These are phyloP conservation scores for Leptopilina myrica DNA, from an alignment of 2,888 invertebrate species.

Conservation along the genomic window DNA sequence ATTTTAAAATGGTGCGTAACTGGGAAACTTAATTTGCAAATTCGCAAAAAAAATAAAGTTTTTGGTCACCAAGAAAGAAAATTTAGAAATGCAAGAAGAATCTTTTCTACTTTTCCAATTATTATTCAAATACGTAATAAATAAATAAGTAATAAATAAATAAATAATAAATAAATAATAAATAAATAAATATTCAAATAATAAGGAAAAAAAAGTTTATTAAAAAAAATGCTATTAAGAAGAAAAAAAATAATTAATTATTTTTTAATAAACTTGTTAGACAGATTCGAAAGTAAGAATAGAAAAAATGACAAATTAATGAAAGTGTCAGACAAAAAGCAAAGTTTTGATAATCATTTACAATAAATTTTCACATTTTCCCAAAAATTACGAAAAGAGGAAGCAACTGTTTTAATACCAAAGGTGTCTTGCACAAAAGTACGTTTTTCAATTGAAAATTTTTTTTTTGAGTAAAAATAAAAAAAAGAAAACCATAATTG, in stretches of 20 bases:
- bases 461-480: no score
- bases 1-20: no score
- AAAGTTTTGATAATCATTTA: not conserved
- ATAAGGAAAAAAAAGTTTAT: no score
- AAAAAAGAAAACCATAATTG: no score
- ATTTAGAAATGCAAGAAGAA: not conserved
- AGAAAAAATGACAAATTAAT: not conserved
- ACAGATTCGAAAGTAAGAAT: constrained; percentile 15
- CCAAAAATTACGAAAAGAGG: constrained; percentile 6
- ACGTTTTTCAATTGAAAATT: not conserved
- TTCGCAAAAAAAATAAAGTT: not conserved
- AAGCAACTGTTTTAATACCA: constrained; percentile 30
- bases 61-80: constrained; percentile 8
- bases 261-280: no score
- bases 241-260: no score
- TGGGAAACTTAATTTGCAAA: no score
- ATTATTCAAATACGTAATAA: no score
- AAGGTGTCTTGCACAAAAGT: constrained; percentile 37
- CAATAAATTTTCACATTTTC: not conserved
- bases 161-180: no score
- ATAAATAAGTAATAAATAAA: no score
- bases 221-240: not conserved
- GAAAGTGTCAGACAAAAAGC: constrained; percentile 4
- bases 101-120: no score
- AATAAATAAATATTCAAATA: no score